Evolutionary conservation across 1,140 invertebrate genomes (phyloP).

Genomic region (Aleiodes sp.): DNA sequence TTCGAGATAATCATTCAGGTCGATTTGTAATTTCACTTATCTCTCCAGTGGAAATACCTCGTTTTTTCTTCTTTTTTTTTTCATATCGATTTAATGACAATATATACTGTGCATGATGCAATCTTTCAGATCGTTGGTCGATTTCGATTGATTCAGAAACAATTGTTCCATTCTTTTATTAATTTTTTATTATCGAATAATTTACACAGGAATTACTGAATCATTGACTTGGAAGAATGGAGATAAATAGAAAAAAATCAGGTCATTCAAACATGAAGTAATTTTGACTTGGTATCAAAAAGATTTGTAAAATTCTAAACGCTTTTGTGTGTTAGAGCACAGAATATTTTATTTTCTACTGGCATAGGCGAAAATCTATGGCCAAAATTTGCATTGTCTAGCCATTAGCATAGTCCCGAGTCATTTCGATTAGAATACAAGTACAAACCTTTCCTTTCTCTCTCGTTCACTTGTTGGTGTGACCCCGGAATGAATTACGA

Average conservation of each 20-base stretch:
- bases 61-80: background rate
- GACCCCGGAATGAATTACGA: constrained; percentile 44
- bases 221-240: no score
- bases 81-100: constrained; percentile 13
- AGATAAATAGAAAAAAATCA: no score
- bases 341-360: constrained; percentile 33
- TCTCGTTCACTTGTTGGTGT: background rate
- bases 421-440: constrained; percentile 29
- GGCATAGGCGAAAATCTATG: background rate
- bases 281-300: no score
- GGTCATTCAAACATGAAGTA: no score
- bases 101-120: background rate
- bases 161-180: background rate
- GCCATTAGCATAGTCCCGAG: constrained; percentile 49
- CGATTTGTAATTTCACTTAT: background rate
- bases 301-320: constrained; percentile 33
- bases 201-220: background rate
- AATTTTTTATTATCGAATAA: background rate
- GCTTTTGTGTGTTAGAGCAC: constrained; percentile 33
- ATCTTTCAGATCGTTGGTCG: background rate
- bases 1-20: constrained; percentile 4
- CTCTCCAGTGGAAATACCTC: background rate
- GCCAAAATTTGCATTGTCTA: constrained; percentile 47
- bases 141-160: background rate
- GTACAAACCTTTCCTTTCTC: background rate